Base-by-base conservation (phyloP, 2,888 invertebrate genomes). In the Heliconius cydno region DNA sequence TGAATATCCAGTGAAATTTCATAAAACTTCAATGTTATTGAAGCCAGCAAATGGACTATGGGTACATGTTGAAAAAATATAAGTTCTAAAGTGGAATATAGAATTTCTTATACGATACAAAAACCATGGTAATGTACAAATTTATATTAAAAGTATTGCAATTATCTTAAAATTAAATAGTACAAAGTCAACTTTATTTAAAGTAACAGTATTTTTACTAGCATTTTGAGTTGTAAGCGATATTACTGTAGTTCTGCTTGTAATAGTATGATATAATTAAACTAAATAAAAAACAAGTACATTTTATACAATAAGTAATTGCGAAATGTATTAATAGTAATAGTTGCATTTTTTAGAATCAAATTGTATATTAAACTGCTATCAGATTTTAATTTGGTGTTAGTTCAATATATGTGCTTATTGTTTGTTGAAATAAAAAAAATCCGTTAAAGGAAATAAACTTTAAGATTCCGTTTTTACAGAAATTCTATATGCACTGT, bases 51-150 rank as follows among this genome's bases (percentile, higher is more conserved):
- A 73, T 25, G 85, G 85, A 28, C 67, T 85, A 65, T 85, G 85
- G 85, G 84, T 86, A 19, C 79, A 82, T 68, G 65, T 86, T 28
- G 83, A 85, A 46, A 83, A 83, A 74, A 80, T 84, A 73, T 84
- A 81, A 79, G 6, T 38, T 25, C 19, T 25, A 75, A 65, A 63
- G 19, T 28, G 13, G 28, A 5, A 46, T 46, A 15, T 19, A 25
- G 15, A 41, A 70, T 46, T 70, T 46, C 7, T 25, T 46, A 15
- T 46, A n/a, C n/a, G 25, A 25, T 22, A n/a, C 4, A n/a, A 38
- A 12, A 38, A 68, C 38, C n/a, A n/a, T 68, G 52, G 15, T 68
- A 25, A 12, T 68, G 68, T 13, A 41, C 38, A 41, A 41, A 68
- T 38, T 63, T 12, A 63, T 63, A 25, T n/a, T 63, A 63, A 63